phyloP scores from a whole-genome alignment of 2,113 vertebrate genomes.

The Ceyx melanurus region DNA sequence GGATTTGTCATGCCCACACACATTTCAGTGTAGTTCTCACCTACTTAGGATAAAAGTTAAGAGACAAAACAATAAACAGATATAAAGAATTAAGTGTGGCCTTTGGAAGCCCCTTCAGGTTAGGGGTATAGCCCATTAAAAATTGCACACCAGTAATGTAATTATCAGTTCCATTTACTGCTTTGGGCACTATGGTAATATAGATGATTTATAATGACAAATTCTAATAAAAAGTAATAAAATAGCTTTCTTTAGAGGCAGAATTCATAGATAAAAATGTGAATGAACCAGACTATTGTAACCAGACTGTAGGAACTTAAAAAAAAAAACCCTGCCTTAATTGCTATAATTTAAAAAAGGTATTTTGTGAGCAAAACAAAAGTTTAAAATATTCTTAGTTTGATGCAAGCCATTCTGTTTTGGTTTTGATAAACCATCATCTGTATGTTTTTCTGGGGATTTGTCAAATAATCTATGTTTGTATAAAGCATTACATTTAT shows the following conservation, averaged over 20 bases:
- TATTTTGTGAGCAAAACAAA: not conserved
- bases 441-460: not conserved
- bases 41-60: not conserved
- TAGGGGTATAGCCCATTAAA: not conserved
- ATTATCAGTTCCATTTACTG: not conserved
- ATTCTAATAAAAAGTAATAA: constrained; percentile 27
- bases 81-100: not conserved
- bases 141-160: not conserved
- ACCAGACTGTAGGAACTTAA: not conserved
- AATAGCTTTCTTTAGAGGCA: not conserved
- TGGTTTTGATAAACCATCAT: not conserved
- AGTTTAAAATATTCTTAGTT: not conserved
- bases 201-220: constrained; percentile 4
- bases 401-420: not conserved
- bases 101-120: not conserved
- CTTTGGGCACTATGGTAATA: not conserved
- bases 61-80: not conserved
- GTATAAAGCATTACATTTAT: not conserved
- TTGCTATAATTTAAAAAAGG: not conserved
- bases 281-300: not conserved
- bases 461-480: not conserved
- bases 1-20: not conserved
- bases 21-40: not conserved
- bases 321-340: not conserved
- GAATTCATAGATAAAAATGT: not conserved